Conservation (phyloP, 1,140 invertebrate species). For the Cephus cinctus region DNA sequence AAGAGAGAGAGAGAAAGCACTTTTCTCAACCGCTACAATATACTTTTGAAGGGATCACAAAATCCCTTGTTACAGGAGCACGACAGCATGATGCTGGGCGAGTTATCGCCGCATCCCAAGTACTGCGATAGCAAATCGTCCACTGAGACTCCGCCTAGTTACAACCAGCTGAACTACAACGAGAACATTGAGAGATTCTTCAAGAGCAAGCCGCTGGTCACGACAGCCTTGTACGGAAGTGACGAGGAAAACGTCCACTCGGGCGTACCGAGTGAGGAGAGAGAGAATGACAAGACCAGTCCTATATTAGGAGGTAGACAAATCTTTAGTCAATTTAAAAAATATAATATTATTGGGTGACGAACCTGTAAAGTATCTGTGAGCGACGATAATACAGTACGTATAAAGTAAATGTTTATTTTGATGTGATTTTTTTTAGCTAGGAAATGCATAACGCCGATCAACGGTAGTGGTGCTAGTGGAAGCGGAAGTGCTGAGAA, state of each 20-base stretch:
- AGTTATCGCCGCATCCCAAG: slow-evolving; percentile 83
- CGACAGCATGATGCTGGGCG: slow-evolving; percentile 79
- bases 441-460: slow-evolving; percentile 51
- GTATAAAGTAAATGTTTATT: background rate
- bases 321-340: no score
- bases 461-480: slow-evolving; percentile 55
- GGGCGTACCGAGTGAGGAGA: slow-evolving; percentile 32
- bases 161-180: slow-evolving; percentile 85
- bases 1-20: no score
- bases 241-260: slow-evolving; percentile 43
- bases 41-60: slow-evolving; percentile 49
- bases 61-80: slow-evolving; percentile 66
- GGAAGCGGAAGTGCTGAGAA: slow-evolving; percentile 62
- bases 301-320: slow-evolving; percentile 26
- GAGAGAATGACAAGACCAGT: slow-evolving; percentile 23
- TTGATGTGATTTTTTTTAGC: slow-evolving; percentile 26
- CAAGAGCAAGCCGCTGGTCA: slow-evolving; percentile 73
- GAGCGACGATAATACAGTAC: no score
- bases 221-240: slow-evolving; percentile 45
- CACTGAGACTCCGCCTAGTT: slow-evolving; percentile 78
- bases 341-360: no score
- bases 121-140: slow-evolving; percentile 79
- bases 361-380: no score
- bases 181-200: slow-evolving; percentile 85
- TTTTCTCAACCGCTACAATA: slow-evolving; percentile 40